Base-by-base conservation (phyloP, 2,888 invertebrate species). In the Phymatocera aterrima region DNA sequence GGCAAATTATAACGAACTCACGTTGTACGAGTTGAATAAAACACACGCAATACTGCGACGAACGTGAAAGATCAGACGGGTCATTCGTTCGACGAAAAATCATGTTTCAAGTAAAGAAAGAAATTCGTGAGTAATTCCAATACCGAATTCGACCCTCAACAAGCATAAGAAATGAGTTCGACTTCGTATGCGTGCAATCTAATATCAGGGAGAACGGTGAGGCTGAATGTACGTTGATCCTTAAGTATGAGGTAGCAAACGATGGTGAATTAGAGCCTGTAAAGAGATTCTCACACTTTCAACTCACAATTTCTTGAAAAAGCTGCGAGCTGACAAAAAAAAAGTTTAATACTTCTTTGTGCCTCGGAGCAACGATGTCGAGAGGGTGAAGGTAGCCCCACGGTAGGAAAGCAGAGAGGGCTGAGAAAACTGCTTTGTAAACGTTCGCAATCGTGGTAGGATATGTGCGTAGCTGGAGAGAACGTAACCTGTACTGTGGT, bases 371-470 rank as follows among this genome's bases (percentile, higher is more conserved):
- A 40, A 40, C 28, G 21, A 57, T n/a, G n/a, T 15, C 57, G 57
- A 12, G 15, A 10, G 15, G 28, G 12, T 28, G 57, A 57, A 28
- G 57, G 57, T 57, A 57, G 28, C 4, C 12, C 57, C 51, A n/a
- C n/a, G 2, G 57, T 10, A 12, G 28, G 28, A 57, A 28, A 57
- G 34, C 64, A 34, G 21, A 64, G 37, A 64, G 64, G 37, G 64
- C 18, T 64, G 18, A 64, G 8, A 64, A 64, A 64, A 64, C 34
- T 37, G 64, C 34, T 64, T 64, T 64, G 64, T 64, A 64, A 64
- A 64, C 18, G 34, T 64, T 64, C 18, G 37, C 21, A 64, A 64
- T 37, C 64, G 18, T 18, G 18, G 21, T 64, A 37, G 24, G 1
- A 18, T 61, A 34, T 37, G 28, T 57, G 1, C 28, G 28, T 5